phyloP scores from a whole-genome alignment of 2,888 invertebrate genomes.

The Cataglyphis livida region DNA sequence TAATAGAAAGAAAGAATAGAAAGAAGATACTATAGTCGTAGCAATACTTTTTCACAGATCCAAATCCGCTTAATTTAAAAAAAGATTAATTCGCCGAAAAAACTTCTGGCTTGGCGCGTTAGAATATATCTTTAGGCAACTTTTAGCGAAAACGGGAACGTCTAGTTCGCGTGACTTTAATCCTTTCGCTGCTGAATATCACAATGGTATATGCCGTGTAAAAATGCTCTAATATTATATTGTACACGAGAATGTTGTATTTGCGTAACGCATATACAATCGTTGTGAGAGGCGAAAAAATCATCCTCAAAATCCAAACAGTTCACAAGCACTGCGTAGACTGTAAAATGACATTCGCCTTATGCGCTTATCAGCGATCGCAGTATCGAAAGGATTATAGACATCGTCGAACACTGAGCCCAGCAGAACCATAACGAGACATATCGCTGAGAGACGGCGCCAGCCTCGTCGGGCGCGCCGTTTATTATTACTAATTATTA shows the following conservation, averaged over 20 bases:
- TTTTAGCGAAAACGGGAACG: conserved; percentile 46
- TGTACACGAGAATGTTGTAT: neutral
- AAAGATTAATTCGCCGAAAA: neutral
- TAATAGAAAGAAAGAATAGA: neutral
- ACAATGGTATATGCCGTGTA: neutral
- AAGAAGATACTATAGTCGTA: neutral
- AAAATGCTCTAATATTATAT: neutral
- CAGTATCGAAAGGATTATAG: conserved; percentile 16
- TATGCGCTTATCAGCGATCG: neutral
- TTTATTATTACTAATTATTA: conserved; percentile 77
- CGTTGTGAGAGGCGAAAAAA: neutral
- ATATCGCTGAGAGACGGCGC: conserved; percentile 78
- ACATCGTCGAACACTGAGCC: conserved; percentile 56
- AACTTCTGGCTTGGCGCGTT: conserved; percentile 64
- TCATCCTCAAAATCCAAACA: neutral
- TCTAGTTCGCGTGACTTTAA: conserved; percentile 22
- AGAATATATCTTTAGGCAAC: conserved; percentile 68
- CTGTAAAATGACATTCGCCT: neutral
- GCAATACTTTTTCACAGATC: neutral
- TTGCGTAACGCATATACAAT: neutral
- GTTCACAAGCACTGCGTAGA: neutral
- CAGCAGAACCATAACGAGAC: conserved; percentile 81
- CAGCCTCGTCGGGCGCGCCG: conserved; percentile 79
- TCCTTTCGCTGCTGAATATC: conserved; percentile 23
- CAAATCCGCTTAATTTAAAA: neutral